Base-by-base conservation (phyloP, 2,113 vertebrate genomes). In the Tachysurus vachellii region DNA sequence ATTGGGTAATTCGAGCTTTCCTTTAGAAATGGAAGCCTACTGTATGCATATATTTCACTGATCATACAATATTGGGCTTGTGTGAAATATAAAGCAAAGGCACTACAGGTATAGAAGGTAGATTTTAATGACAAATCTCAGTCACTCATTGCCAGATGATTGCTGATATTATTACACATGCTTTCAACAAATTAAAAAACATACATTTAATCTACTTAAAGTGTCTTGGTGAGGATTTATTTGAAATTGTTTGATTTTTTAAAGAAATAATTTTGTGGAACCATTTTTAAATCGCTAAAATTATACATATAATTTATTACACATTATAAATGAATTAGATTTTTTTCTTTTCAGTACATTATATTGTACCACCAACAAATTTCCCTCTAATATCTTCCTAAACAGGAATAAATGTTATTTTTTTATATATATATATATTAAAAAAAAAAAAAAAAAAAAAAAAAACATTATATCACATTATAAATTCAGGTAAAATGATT, bases 1-100 rank as follows among this genome's bases (percentile, higher is more conserved):
- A 96, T 99, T 14, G 98, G 98, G 98, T 99, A 93, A 76, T 96
- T 26, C 54, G 16, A 17, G 19, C 12, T 70, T 56, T 86, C 28
- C n/a, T 42, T 44, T n/a, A 4, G 10, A 57, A 70, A 80, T n/a
- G 17, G 31, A 31, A 16, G 23, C n/a, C 83, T 19, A 11, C 66
- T 68, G n/a, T 68, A 36, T 21, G 10, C 13, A 47, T 19, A 42
- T 19, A 75, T 21, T 47, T 75, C 10, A 75, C 16, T 21, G 10
- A 5, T 16, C 26, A 10, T 44, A 83, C 53, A 50, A 56, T 80
- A 36, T 36, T 21, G 59, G 7, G 31, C 31, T 50, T 50, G 21
- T 50, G 21, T 26, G 42, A 26, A 23, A 50, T n/a, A 76, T 50
- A 12, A 50, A 26, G n/a, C 44, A 75, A 47, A 23, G 42, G 11